Base-by-base conservation (phyloP, 2,888 invertebrate species). In the Taenaris catops region DNA sequence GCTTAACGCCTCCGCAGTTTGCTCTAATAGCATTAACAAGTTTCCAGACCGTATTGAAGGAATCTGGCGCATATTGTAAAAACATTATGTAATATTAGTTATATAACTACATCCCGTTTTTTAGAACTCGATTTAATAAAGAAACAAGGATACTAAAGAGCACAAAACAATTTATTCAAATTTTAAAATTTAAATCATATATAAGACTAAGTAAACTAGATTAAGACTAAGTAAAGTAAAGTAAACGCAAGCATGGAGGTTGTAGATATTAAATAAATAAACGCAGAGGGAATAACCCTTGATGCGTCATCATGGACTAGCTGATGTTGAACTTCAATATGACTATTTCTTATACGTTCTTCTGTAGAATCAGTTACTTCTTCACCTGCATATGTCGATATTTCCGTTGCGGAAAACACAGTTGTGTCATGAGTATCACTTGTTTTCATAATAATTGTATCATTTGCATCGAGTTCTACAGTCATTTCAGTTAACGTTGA, bases 11-110 rank as follows among this genome's bases (percentile, higher is more conserved):
- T 74, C 65, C 61, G 49, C 61, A 55, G 71, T 67, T 68, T 67
- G 58, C 63, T 57, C 67, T 83, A 83, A 83, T 79, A 83, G 83
- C 70, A 83, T 83, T 83, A 83, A 68, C 68, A 83, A 83, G 79
- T 83, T 83, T 79, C 74, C 78, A 81, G 80, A 83, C 83, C 76
- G 72, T 80, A 75, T 79, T 81, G 73, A 65, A 59, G 62, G 58
- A 68, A 67, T 68, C 58, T 70, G 61, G 53, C 64, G 67, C 64
- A 68, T 72, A 71, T 73, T 72, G 71, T 69, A 68, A 61, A 66
- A 63, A 70, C 25, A 29, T 36, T 35, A n/a, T n/a, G n/a, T n/a
- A n/a, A n/a, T n/a, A n/a, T n/a, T n/a, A n/a, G n/a, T n/a, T n/a
- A n/a, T n/a, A n/a, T n/a, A n/a, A n/a, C n/a, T n/a, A n/a, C n/a